Percentiles rank a stretch among this genome's conserved stretches.
Evolutionary conservation across 1,140 invertebrate genomes (phyloP).

Genomic region (Drosophila lowei): DNA sequence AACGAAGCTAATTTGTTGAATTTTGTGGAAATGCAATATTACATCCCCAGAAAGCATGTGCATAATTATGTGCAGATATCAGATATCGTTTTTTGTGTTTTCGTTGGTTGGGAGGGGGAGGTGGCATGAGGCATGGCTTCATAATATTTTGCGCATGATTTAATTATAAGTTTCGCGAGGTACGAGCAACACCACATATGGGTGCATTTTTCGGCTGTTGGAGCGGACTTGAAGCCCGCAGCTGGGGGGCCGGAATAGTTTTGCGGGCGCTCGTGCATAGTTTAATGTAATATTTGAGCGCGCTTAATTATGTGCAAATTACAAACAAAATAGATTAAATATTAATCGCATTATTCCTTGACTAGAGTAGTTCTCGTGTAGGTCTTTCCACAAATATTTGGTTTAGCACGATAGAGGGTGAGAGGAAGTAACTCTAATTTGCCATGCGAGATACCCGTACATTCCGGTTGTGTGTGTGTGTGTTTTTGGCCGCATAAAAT

Average conservation of each 20-base stretch:
- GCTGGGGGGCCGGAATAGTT: slow-evolving; percentile 29
- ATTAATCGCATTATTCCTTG: slow-evolving; percentile 51
- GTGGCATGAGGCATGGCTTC: not conserved
- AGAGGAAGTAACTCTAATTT: not conserved
- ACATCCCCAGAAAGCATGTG: slow-evolving; percentile 2
- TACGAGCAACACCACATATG: slow-evolving; percentile 40
- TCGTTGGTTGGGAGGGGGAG: not conserved
- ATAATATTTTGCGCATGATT: slow-evolving; percentile 43
- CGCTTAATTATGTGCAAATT: slow-evolving; percentile 72
- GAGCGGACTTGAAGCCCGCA: not conserved
- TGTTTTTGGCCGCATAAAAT: slow-evolving; percentile 29
- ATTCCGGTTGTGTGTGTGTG: not conserved
- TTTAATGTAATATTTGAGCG: slow-evolving; percentile 48
- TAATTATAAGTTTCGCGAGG: slow-evolving; percentile 41
- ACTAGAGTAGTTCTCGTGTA: slow-evolving; percentile 4
- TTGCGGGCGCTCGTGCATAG: slow-evolving; percentile 30
- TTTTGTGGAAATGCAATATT: slow-evolving; percentile 5
- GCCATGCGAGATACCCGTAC: too few relatives aligned
- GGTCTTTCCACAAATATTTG: slow-evolving; percentile 20
- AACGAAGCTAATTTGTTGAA: slow-evolving; percentile 35
- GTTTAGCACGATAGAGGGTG: not conserved
- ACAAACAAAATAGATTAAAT: slow-evolving; percentile 64
- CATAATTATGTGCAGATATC: slow-evolving; percentile 20
- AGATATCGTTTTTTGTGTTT: slow-evolving; percentile 1
- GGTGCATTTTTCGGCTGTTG: slow-evolving; percentile 27